Conservation (phyloP, 2,888 invertebrate species). For the Hedychridium roseum region DNA sequence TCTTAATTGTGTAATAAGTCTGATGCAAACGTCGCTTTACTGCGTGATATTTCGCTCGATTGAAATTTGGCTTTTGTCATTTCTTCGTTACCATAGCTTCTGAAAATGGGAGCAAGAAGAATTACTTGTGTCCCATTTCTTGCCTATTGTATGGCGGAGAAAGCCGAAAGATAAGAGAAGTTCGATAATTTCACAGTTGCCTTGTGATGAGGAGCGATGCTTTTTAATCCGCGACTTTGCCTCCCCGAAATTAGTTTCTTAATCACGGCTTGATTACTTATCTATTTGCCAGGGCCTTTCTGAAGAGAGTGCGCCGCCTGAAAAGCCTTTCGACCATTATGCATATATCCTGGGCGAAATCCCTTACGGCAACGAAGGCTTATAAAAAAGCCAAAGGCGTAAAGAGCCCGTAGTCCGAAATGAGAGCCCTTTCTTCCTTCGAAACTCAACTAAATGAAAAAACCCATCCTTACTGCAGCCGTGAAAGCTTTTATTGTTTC, state of each 20-base stretch:
- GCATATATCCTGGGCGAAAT: slow-evolving; percentile 45
- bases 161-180: no score
- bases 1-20: no score
- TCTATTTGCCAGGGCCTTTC: slow-evolving; percentile 34
- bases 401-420: slow-evolving; percentile 53
- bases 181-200: no score
- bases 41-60: no score
- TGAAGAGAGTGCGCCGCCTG: slow-evolving; percentile 21
- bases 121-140: no score
- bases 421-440: slow-evolving; percentile 51
- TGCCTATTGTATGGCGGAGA: no score
- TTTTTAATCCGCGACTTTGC: neutral
- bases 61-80: no score
- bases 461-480: slow-evolving; percentile 39
- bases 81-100: no score
- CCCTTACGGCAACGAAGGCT: slow-evolving; percentile 39
- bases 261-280: slow-evolving; percentile 45
- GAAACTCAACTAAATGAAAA: slow-evolving; percentile 54
- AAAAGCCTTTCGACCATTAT: slow-evolving; percentile 39
- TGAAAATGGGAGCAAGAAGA: no score
- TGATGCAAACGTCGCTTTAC: no score
- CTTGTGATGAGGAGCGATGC: no score
- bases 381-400: slow-evolving; percentile 51
- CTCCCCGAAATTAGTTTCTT: slow-evolving; percentile 11
- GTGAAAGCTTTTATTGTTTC: slow-evolving; percentile 54